Conservation (phyloP, 1,140 invertebrate genomes). For the Amyelois transitella region DNA sequence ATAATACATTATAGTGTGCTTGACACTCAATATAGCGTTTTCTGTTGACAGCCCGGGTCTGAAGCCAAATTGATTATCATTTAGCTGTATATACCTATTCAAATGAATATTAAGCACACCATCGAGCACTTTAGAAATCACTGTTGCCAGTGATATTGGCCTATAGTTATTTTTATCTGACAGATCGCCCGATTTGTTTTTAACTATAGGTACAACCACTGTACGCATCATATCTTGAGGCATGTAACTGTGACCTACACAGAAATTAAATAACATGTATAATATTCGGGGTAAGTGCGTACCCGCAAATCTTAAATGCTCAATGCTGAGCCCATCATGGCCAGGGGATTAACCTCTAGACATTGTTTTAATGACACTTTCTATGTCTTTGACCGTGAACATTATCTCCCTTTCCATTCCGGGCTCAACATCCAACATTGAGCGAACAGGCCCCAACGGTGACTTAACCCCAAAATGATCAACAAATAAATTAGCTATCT, state of each 20-base stretch:
- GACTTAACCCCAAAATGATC: not conserved
- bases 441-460: not conserved
- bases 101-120: no score
- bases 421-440: not conserved
- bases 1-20: constrained; percentile 15
- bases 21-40: constrained; percentile 6
- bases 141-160: no score
- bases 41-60: constrained; percentile 9
- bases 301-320: constrained; percentile 1
- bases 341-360: constrained; percentile 7
- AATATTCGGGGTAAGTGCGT: constrained; percentile 4
- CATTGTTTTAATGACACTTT: not conserved
- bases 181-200: not conserved
- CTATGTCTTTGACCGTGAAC: not conserved
- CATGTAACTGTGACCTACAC: constrained; percentile 4
- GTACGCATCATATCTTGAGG: not conserved
- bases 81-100: not conserved
- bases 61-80: constrained; percentile 14
- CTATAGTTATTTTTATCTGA: no score
- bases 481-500: constrained; percentile 1
- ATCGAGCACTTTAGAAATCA: not conserved
- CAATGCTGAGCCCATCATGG: constrained; percentile 4
- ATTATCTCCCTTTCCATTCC: not conserved
- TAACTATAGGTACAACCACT: constrained; percentile 3
- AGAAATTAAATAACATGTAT: constrained; percentile 6